Evolutionary conservation across 2,113 vertebrate species (phyloP), one percentile per base, ranked within the genome.

Genomic region (Otocyon megalotis): DNA sequence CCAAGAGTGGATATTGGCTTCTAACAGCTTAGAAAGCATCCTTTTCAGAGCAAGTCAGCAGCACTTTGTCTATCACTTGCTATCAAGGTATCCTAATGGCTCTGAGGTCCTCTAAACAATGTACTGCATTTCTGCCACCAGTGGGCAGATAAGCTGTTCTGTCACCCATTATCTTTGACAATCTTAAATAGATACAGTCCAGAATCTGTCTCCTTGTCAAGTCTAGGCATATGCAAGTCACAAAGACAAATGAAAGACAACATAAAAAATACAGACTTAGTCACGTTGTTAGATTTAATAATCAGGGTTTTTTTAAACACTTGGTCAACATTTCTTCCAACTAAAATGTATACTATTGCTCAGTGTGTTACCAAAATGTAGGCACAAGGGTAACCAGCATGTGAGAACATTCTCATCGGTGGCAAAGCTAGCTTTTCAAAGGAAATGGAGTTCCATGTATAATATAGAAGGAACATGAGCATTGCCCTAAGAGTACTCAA

Each of bases 241-340:
- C 96, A 97, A 92, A 94, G 93, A 88, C 86, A 95, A 94, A 97
- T 96, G 86, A 97, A 98, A 96, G 63, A 35, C 80, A 81, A 94
- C 58, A 84, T 17, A 88, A 91, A 92, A 94, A 86, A 86, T 54
- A 48, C 7, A 71, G 8, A 16, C 77, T 76, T 74, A 43, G 50
- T 62, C 15, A 8, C 79, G 62, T 80, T 88, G 37, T 76, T 72
- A 37, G 60, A 89, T n/a, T 94, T 88, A 32, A 53, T 60, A 37
- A 77, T 58, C 56, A 90, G 48, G 30, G 63, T 69, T 92, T 92
- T 93, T 87, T 79, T 30, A 88, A 92, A 95, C 11, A 67, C 74
- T 63, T 43, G 5, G 56, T 80, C 79, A 83, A 48, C 54, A 74
- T 79, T 65, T 67, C 84, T 96, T 71, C 83, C 63, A 93, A 93